Evolutionary conservation across 2,113 vertebrate genomes (phyloP).

Genomic region (Gopherus evgoodei): DNA sequence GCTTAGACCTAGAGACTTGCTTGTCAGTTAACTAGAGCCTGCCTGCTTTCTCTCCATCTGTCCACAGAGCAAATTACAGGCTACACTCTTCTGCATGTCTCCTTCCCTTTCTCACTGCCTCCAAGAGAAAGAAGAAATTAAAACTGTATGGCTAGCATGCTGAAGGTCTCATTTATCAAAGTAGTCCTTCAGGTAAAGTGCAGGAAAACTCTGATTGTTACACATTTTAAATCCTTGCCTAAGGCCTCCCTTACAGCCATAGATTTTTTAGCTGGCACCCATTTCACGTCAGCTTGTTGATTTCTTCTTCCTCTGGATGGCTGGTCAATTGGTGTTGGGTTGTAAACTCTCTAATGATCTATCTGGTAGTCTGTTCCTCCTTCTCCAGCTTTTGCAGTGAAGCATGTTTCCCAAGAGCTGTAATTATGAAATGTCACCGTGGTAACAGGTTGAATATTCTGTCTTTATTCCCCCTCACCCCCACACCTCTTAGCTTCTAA

Average conservation of each 20-base stretch:
- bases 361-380: constrained; percentile 40
- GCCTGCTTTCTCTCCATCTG: neutral
- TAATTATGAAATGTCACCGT: constrained; percentile 82
- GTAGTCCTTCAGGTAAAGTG: constrained; percentile 34
- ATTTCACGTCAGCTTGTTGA: neutral
- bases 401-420: constrained; percentile 57
- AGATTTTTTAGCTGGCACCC: neutral
- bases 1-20: constrained; percentile 28
- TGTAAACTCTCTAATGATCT: constrained; percentile 14
- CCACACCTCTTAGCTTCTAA: constrained; percentile 53
- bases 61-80: neutral
- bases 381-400: constrained; percentile 65
- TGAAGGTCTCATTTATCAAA: constrained; percentile 59
- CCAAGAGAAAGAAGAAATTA: constrained; percentile 39
- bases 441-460: constrained; percentile 80
- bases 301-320: neutral
- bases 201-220: neutral
- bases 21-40: constrained; percentile 9
- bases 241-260: neutral
- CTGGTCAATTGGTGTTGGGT: neutral
- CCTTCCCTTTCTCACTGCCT: constrained; percentile 4
- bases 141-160: constrained; percentile 1
- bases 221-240: neutral
- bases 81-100: neutral
- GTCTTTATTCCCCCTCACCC: constrained; percentile 42